Evolutionary conservation across 2,888 invertebrate genomes (phyloP), one percentile per base, ranked within the genome.

Genomic region (Drosophila silvestris): DNA sequence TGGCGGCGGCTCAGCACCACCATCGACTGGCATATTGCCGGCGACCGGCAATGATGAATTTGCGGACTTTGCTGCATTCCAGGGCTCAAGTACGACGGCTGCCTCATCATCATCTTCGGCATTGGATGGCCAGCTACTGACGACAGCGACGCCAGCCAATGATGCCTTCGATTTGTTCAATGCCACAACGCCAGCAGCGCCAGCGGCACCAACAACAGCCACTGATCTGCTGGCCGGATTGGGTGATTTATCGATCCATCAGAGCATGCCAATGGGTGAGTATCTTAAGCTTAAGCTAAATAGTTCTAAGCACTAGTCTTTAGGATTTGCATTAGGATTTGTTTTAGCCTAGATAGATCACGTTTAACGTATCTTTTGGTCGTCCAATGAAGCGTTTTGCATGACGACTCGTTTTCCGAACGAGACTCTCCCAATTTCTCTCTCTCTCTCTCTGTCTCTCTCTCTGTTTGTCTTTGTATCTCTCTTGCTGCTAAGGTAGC

Each of bases 41-140:
- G 68, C 56, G 70, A 65, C 75, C 4, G 61, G 81, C 70, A 94
- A 93, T 72, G 96, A 96, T 82, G 96, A 96, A 78, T 97, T 97
- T 93, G 97, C 97, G 0, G 97, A 97, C 94, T 97, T 97, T 92
- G 95, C 96, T 53, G 97, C 97, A 12, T 97, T 97, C 93, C 92
- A 92, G 85, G 91, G 90, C 54, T 84, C 83, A 35, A 64, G 35
- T 39, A 79, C 79, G 35, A 63, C 71, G 35, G 59, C 67, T 22
- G 65, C 69, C 2, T 47, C 47, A 52, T 71, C 74, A 1, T 57
- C 82, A 16, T 57, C 79, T 7, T 54, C 72, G 1, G 74, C 53
- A 5, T 56, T 91, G 33, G 91, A 91, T 37, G 86, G 77, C 0
- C 89, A 91, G 65, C 69, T 91, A 39, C 47, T 85, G 65, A 72